Base-by-base conservation (phyloP, 2,888 invertebrate genomes). In the Amphipoea lucens region DNA sequence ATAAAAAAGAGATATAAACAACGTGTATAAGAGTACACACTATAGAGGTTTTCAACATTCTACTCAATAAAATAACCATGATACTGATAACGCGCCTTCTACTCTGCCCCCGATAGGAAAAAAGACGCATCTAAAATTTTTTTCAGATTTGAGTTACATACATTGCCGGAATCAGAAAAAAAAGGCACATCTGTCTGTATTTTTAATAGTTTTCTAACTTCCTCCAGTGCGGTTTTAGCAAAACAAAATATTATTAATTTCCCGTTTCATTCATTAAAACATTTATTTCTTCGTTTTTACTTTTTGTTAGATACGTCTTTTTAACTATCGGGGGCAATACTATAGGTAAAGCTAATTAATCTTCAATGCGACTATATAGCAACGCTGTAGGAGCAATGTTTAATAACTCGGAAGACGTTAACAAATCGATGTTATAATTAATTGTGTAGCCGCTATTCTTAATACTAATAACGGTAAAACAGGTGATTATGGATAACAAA, bases 381-480 rank as follows among this genome's bases (percentile, higher is more conserved):
- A 69, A 68, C 51, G 23, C 48, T 48, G 17, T 70, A 67, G 54
- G n/a, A n/a, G 42, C 48, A 68, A 69, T 78, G 74, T 78, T 74
- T 84, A 84, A 84, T 79, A 73, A 82, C 81, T 36, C 40, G 6
- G 29, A 17, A 78, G 88, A 86, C 86, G 79, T 78, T 62, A 88
- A 86, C 81, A 76, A 86, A 87, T 87, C 42, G 81, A 78, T 76
- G 76, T 70, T 73, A 77, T 84, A 81, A 87, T 84, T 82, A 81
- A 84, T 84, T 66, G 74, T 63, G 76, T 84, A 71, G 62, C 68
- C 74, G 74, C 74, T 72, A 74, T 79, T 76, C 75, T 57, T 48
- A 80, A 78, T 76, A 77, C 45, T 67, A 82, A 84, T 76, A 86
- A 86, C 80, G 75, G 83, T 76, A 74, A 70, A 85, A 77, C 65